Evolutionary conservation across 2,113 vertebrate genomes (phyloP).

Genomic region (Elaphurus davidianus): DNA sequence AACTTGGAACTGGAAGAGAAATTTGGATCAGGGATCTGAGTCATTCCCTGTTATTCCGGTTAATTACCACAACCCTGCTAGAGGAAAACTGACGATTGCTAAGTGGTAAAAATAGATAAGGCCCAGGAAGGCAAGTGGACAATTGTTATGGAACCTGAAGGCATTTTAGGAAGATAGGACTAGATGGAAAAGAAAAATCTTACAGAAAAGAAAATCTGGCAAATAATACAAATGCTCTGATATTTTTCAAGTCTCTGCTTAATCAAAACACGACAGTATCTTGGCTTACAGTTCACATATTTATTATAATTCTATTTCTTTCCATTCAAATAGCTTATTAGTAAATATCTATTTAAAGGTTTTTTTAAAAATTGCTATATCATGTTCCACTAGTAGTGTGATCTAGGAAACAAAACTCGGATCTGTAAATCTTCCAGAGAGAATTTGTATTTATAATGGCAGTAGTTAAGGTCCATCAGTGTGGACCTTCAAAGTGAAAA

Average conservation of each 20-base stretch:
- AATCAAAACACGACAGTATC: neutral
- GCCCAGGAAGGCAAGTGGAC: constrained; percentile 43
- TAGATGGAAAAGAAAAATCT: neutral
- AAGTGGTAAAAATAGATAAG: constrained; percentile 47
- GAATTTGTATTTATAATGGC: neutral
- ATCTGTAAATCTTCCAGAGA: neutral
- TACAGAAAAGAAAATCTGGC: neutral
- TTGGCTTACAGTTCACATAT: neutral
- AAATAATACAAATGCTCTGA: neutral
- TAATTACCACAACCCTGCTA: constrained; percentile 66
- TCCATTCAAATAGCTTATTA: neutral
- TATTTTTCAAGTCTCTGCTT: neutral
- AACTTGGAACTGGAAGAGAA: constrained; percentile 61
- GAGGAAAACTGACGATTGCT: constrained; percentile 57
- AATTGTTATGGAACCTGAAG: constrained; percentile 33
- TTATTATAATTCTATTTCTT: neutral
- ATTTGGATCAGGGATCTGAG: constrained; percentile 34
- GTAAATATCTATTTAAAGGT: neutral
- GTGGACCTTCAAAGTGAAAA: neutral
- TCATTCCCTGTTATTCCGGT: constrained; percentile 62
- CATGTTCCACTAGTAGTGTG: neutral
- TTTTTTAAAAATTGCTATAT: neutral
- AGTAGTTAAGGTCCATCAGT: neutral
- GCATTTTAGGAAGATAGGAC: constrained; percentile 32
- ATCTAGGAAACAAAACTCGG: neutral